Conservation (phyloP, 1,140 invertebrate species). For the Chionoecetes opilio region DNA sequence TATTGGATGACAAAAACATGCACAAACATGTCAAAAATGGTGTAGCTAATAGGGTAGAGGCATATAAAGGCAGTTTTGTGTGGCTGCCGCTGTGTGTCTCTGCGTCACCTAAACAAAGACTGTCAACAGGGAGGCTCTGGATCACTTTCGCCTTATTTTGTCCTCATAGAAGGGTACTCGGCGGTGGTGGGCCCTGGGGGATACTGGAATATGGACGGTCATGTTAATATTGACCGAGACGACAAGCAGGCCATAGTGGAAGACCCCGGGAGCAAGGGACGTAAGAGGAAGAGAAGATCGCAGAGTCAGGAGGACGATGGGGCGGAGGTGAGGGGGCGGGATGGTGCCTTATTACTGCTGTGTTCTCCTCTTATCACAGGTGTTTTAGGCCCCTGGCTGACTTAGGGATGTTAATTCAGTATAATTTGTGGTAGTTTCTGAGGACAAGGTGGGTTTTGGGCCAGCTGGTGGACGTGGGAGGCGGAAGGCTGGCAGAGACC, state of each 20-base stretch:
- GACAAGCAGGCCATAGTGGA: constrained; percentile 51
- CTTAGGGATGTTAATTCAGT: no score
- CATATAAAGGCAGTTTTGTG: no score
- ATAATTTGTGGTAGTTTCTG: no score
- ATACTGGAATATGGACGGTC: constrained; percentile 55
- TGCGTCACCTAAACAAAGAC: constrained; percentile 41
- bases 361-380: neutral
- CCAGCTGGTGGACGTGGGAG: no score
- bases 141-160: neutral
- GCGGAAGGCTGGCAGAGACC: no score
- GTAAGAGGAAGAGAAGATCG: constrained; percentile 56
- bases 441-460: no score
- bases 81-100: constrained; percentile 32
- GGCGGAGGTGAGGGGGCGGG: neutral
- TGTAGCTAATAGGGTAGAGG: no score
- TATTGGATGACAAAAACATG: no score
- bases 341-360: neutral
- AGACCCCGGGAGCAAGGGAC: constrained; percentile 8
- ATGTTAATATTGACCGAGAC: constrained; percentile 67
- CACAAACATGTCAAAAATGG: no score
- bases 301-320: constrained; percentile 52
- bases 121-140: neutral
- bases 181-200: neutral
- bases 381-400: no score
- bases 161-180: neutral